Base-by-base conservation (phyloP, 2,797 vertebrate species). In the Myiotriccus ornatus region DNA sequence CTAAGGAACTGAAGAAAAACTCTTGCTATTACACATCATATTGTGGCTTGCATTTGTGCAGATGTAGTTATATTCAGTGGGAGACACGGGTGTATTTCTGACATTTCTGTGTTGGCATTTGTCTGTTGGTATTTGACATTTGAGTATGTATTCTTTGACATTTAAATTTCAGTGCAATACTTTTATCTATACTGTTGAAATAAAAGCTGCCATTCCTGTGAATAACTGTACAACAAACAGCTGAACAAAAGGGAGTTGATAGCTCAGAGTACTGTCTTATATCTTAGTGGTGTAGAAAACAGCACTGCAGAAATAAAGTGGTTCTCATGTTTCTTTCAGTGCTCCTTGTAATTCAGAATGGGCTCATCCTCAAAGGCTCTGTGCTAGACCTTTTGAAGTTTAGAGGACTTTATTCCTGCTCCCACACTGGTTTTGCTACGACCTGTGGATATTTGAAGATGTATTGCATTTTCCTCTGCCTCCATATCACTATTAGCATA, bases 41-140 rank as follows among this genome's bases (percentile, higher is more conserved):
- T 17, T 28, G 62, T 71, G 71, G 17, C 57, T 87, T 88, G 77
- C 5, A 0, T 49, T 88, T 86, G 82, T 89, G 75, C 53, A 67
- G 83, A 83, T 93, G 88, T 35, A 83, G 92, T 87, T 92, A 49
- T 59, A 63, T 82, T 92, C 87, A 85, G 65, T 50, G 69, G 32
- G 62, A 96, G 83, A 93, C 75, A 71, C 1, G 27, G 53, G 49
- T 56, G 41, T 81, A 55, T 95, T 94, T 95, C 65, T 96, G 91
- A 93, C 90, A 95, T 97, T 87, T 94, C 79, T 97, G 75, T 75
- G 83, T 56, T 94, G 94, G 86, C 92, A 91, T 96, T 91, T 96
- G 74, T 96, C 86, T 89, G 74, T 84, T 96, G 94, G 63, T 93
- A 75, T 92, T 93, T 97, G 95, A 92, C 95, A 96, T 97, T 96